Percentiles rank a stretch among this genome's conserved stretches.
Conservation (phyloP, 2,888 invertebrate genomes). For the Blastobasis adustella region DNA sequence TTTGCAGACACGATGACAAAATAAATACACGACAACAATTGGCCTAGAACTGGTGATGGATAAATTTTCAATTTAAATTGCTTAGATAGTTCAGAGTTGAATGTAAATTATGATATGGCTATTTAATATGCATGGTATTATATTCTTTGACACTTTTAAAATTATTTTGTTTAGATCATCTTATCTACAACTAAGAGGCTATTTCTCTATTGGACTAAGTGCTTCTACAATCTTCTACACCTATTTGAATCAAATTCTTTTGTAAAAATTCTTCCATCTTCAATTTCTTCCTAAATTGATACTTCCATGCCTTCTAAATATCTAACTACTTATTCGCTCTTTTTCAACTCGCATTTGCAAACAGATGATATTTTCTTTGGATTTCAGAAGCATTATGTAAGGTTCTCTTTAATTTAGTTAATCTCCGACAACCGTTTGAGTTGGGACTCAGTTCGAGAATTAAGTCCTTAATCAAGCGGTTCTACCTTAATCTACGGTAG, state of each 20-base stretch:
- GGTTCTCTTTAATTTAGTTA: conserved; percentile 41
- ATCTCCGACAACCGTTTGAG: conserved; percentile 32
- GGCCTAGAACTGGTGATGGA: background rate
- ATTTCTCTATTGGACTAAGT: too few relatives aligned
- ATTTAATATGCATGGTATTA: conserved; percentile 40
- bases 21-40: conserved; percentile 13
- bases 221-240: too few relatives aligned
- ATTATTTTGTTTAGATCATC: conserved; percentile 12
- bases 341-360: conserved; percentile 58
- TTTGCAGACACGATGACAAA: conserved; percentile 43
- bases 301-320: conserved; percentile 28
- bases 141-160: conserved; percentile 25
- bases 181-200: too few relatives aligned
- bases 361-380: conserved; percentile 56
- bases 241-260: conserved; percentile 26
- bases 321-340: conserved; percentile 49
- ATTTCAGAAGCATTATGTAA: conserved; percentile 58
- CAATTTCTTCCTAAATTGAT: conserved; percentile 22
- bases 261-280: conserved; percentile 32
- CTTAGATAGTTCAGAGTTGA: conserved; percentile 8
- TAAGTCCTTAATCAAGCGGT: conserved; percentile 32
- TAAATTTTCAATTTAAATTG: conserved; percentile 3
- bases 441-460: conserved; percentile 18
- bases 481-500: conserved; percentile 32
- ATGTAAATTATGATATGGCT: conserved; percentile 32